phyloP scores from a whole-genome alignment of 1,140 invertebrate genomes.

The Drosophila carrolli region DNA sequence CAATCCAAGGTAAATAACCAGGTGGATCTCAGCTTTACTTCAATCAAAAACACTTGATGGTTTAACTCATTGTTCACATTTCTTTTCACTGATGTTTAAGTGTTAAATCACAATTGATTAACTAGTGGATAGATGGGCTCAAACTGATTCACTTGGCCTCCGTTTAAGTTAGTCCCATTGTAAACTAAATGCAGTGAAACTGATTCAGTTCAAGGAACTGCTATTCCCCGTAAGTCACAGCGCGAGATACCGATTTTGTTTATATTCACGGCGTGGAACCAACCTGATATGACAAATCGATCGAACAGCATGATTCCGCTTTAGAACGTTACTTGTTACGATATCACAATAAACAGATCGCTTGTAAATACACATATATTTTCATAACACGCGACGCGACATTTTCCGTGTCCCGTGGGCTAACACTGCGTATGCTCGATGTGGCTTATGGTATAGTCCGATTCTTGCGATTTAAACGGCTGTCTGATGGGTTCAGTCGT shows the following conservation, averaged over 20 bases:
- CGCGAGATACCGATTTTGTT: slow-evolving; percentile 12
- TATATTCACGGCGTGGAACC: slow-evolving; percentile 28
- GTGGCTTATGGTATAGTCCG: slow-evolving; percentile 3
- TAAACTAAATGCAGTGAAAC: slow-evolving; percentile 8
- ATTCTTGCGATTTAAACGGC: slow-evolving; percentile 18
- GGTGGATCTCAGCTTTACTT: background rate
- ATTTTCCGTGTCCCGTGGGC: slow-evolving; percentile 22
- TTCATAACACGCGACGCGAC: slow-evolving; percentile 58
- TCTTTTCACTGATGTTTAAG: background rate
- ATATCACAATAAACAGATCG: slow-evolving; percentile 60
- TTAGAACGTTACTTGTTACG: slow-evolving; percentile 37
- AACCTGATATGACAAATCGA: slow-evolving; percentile 82
- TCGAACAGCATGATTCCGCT: slow-evolving; percentile 76
- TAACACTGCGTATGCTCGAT: slow-evolving; percentile 33
- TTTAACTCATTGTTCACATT: background rate
- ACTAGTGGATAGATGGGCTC: background rate
- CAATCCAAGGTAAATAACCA: background rate
- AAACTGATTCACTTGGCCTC: slow-evolving; percentile 6
- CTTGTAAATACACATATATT: slow-evolving; percentile 16
- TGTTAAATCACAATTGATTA: background rate
- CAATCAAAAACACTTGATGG: background rate
- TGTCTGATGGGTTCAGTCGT: slow-evolving; percentile 53
- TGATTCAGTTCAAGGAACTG: slow-evolving; percentile 13
- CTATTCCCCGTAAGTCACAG: slow-evolving; percentile 4
- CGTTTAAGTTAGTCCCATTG: background rate